Conservation (phyloP, 2,797 vertebrate species). For the Myotis myotis region DNA sequence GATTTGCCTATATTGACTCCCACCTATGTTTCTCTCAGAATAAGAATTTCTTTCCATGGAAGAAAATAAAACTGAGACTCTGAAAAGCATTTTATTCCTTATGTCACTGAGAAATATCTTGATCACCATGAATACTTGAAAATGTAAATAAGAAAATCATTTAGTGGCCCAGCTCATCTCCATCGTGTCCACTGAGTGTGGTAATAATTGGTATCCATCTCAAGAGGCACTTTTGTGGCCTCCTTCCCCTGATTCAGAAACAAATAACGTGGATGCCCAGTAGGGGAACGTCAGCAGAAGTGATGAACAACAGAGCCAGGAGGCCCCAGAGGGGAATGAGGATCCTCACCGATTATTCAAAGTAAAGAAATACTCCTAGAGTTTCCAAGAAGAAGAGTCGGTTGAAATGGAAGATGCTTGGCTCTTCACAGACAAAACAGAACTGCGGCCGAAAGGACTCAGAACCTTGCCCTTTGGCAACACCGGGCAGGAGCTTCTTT, state of each 20-base stretch:
- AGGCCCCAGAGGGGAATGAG: neutral
- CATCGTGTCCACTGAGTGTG: neutral
- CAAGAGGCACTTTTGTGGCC: neutral
- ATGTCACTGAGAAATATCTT: neutral
- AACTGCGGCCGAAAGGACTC: neutral
- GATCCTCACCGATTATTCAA: neutral
- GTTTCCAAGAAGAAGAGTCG: neutral
- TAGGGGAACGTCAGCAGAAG: neutral
- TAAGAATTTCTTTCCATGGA: neutral
- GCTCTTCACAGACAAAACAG: neutral
- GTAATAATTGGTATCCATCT: neutral
- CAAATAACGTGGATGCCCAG: neutral
- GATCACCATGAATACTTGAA: constrained; percentile 32
- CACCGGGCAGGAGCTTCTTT: neutral
- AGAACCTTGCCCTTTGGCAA: neutral
- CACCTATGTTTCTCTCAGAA: neutral
- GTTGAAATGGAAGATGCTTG: neutral
- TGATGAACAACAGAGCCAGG: neutral
- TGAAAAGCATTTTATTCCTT: neutral
- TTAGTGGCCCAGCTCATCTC: neutral
- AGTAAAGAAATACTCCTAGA: neutral
- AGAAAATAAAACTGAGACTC: constrained; percentile 13
- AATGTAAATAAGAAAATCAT: constrained; percentile 29
- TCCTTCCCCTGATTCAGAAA: neutral
- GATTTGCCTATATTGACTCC: rapidly evolving